A percentile compares a stretch with the other conserved stretches of the same genome.
Evolutionary conservation across 1,140 invertebrate species (phyloP).

Genomic region (Prorops nasuta): DNA sequence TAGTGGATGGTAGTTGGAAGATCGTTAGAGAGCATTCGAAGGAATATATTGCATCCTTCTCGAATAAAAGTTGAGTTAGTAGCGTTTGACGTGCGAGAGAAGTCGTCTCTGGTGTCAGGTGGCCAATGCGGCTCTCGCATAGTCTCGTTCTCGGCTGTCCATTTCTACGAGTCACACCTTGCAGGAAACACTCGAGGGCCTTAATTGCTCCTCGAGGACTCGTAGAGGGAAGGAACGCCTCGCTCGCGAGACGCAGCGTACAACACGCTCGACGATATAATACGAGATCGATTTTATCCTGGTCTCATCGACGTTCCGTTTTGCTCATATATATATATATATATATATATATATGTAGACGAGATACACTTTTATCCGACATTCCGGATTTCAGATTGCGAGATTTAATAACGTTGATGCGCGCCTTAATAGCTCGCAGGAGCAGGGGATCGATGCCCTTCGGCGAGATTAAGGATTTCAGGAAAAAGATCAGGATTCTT

Average conservation of each 20-base stretch:
- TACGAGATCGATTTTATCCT: conserved; percentile 34
- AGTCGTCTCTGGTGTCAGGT: conserved; percentile 47
- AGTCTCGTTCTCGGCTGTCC: conserved; percentile 40
- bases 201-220: conserved; percentile 48
- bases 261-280: conserved; percentile 25
- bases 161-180: conserved; percentile 51
- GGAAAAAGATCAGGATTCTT: conserved; percentile 35
- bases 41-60: conserved; percentile 42
- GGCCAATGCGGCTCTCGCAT: too few relatives aligned
- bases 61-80: conserved; percentile 50
- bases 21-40: conserved; percentile 28
- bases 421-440: not conserved
- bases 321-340: too few relatives aligned
- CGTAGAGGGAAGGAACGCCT: conserved; percentile 25
- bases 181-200: conserved; percentile 51
- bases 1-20: too few relatives aligned
- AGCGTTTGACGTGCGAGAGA: conserved; percentile 39
- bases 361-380: conserved; percentile 12
- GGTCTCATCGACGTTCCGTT: conserved; percentile 18
- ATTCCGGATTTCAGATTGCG: conserved; percentile 5
- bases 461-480: conserved; percentile 34
- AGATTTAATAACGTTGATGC: conserved; percentile 7
- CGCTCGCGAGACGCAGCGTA: conserved; percentile 31
- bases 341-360: too few relatives aligned
- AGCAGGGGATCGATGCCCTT: conserved; percentile 32